Evolutionary conservation across 2,113 vertebrate genomes (phyloP), one percentile per base, ranked within the genome.

Genomic region (Argyrosomus japonicus): DNA sequence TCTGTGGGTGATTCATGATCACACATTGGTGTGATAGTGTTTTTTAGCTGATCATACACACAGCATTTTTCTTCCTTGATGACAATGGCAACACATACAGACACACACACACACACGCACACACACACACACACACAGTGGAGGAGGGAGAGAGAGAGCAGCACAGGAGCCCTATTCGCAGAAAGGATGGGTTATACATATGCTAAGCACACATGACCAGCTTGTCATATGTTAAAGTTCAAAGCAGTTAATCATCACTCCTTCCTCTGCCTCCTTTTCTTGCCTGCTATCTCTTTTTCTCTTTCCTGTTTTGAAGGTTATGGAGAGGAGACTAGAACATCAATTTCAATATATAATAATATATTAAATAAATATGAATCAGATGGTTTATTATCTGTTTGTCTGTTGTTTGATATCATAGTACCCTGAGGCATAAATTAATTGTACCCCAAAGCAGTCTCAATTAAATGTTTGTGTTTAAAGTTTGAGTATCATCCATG

Each of bases 211-310:
- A 84, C 54, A 78, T 18, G 81, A 84, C 29, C 81, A 62, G 29
- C 54, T 57, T 83, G 71, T 84, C 71, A 72, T 79, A 63, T 80
- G 60, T 68, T 72, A 82, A 84, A 91, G 86, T 83, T 85, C 77
- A 88, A 70, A 73, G 69, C 60, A 57, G 64, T 88, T 84, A 68
- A 88, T 89, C 78, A 89, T 76, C 12, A 60, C 64, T 50, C 9
- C 29, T 40, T 58, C 53, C 36, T 69, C 62, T 48, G 60, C 27
- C 8, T 70, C 54, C 18, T 58, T 54, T 67, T 62, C n/a, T 45
- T 19, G 2, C 45, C 29, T 12, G 21, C 13, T 21, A 3, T 58
- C 40, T 15, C 1, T 21, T 43, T 71, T 61, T 57, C 43, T 19
- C 10, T 36, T 17, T 60, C 57, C 48, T 18, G 17, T 48, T 40